Base-by-base conservation (phyloP, 2,888 invertebrate species). In the Drosophila testacea region DNA sequence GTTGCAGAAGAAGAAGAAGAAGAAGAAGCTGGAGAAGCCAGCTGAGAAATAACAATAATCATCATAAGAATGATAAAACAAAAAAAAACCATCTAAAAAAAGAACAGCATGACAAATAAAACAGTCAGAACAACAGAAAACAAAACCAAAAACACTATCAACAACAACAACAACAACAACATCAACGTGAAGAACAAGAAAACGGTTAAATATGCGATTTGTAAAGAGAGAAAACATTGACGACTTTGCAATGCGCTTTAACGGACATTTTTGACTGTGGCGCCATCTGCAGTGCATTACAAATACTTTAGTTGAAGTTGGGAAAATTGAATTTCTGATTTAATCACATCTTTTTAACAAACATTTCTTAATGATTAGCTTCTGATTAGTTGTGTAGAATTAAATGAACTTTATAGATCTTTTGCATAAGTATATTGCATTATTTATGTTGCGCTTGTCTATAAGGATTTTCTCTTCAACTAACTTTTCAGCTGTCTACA, bases 1-100 rank as follows among this genome's bases (percentile, higher is more conserved):
- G 11, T 38, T 27, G 47, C 13, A 36, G 32, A 22, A 16, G 41
- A 47, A 48, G 16, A 59, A 51, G 16, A 16, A 16, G 16, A 16
- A 16, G 48, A 60, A 32, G 6, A 38, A 28, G 36, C 41, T 28
- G 27, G n/a, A 51, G 36, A 27, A 63, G 36, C 22, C 48, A 51
- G 48, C 52, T 50, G 22, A 51, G 44, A 66, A 59, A 61, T 51
- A 79, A 69, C 63, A 71, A 86, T 66, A 71, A 83, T 73, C 74
- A 69, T 71, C 71, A 67, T 54, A 54, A 80, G 77, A 67, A 85
- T 77, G 86, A 86, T 69, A 68, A 71, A 72, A 65, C 55, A 61
- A 61, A 73, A 72, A 73, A 70, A 52, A n/a, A 1, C 22, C 22
- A 22, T 22, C 22, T 22, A n/a, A 13, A 27, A 38, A 36, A 11